Conservation (phyloP, 2,888 invertebrate genomes). For the Atethmia centrago region DNA sequence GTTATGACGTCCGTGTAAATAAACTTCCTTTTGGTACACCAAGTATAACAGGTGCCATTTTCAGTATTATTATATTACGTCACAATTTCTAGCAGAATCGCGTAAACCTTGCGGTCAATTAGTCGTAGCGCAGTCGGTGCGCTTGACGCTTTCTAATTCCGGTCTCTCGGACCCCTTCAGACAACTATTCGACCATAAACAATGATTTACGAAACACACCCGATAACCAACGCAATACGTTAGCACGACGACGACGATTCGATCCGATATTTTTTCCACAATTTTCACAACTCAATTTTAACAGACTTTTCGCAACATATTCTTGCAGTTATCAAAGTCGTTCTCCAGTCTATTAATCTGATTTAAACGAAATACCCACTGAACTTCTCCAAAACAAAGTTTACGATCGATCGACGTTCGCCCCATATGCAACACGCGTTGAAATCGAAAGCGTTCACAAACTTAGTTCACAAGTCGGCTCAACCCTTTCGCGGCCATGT, state of each 20-base stretch:
- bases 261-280: conserved; percentile 78
- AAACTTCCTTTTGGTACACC: conserved; percentile 34
- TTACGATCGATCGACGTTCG: conserved; percentile 82
- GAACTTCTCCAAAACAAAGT: conserved; percentile 77
- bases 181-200: conserved; percentile 88
- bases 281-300: conserved; percentile 75
- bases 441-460: conserved; percentile 86
- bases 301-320: conserved; percentile 68
- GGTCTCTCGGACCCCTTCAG: conserved; percentile 83
- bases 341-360: conserved; percentile 66
- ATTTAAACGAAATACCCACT: conserved; percentile 73
- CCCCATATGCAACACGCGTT: conserved; percentile 87
- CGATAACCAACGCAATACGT: conserved; percentile 78
- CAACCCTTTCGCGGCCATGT: conserved; percentile 87
- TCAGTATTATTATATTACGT: conserved; percentile 76
- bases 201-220: conserved; percentile 87
- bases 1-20: conserved; percentile 44
- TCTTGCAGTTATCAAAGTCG: conserved; percentile 50
- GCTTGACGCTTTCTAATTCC: conserved; percentile 89
- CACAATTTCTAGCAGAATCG: conserved; percentile 82
- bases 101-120: conserved; percentile 89
- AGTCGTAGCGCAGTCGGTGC: conserved; percentile 81
- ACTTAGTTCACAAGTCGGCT: conserved; percentile 82
- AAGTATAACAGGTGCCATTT: conserved; percentile 46
- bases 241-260: conserved; percentile 72